Percentiles rank a stretch among this genome's conserved stretches.
phyloP scores from a whole-genome alignment of 2,888 invertebrate species.

The Cantharis nigra region DNA sequence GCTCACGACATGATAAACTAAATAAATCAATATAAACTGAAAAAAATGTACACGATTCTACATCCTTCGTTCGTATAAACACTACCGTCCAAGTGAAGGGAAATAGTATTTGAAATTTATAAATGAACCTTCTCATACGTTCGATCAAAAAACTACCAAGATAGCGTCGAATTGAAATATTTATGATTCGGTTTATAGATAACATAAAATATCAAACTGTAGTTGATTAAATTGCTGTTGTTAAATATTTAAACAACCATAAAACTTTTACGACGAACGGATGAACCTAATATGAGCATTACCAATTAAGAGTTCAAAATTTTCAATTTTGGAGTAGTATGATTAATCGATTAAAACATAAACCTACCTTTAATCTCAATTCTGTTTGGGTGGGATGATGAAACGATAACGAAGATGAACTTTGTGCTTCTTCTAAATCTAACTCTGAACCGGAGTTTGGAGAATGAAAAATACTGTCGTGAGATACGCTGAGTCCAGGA shows the following conservation, averaged over 20 bases:
- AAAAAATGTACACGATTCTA: not conserved
- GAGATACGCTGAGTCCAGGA: slow-evolving; percentile 77
- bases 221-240: not conserved
- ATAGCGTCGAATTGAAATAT: not conserved
- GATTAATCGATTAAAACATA: not conserved
- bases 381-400: slow-evolving; percentile 52
- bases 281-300: not conserved
- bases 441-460: slow-evolving; percentile 60
- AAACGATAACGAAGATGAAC: slow-evolving; percentile 55
- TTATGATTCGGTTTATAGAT: not conserved
- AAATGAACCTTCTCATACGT: not conserved
- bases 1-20: not conserved
- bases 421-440: slow-evolving; percentile 58
- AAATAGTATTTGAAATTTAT: not conserved
- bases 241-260: not conserved
- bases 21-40: not conserved
- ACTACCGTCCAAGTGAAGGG: not conserved
- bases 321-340: not conserved
- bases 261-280: not conserved
- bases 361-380: slow-evolving; percentile 50
- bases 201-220: not conserved
- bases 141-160: not conserved
- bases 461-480: slow-evolving; percentile 90
- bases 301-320: not conserved
- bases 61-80: not conserved